phyloP scores from a whole-genome alignment of 2,113 vertebrate species.

The Oxyura jamaicensis region DNA sequence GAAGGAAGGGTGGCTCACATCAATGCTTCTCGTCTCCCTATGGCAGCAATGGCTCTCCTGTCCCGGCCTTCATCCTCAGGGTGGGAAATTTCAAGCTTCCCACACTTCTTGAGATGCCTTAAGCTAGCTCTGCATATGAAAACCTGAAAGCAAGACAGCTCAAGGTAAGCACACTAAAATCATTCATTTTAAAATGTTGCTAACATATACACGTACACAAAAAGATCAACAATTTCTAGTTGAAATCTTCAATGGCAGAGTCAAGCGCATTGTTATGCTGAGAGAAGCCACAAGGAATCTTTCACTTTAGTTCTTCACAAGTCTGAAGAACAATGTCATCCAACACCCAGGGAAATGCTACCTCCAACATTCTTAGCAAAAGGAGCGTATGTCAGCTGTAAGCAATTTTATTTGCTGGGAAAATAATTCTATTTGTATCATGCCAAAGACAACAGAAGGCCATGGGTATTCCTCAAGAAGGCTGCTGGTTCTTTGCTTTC shows the following conservation, averaged over 20 bases:
- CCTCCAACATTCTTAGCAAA: background rate
- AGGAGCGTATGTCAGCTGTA: background rate
- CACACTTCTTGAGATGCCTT: background rate
- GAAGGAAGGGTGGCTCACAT: background rate
- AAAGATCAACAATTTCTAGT: background rate
- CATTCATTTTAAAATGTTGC: background rate
- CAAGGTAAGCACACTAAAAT: background rate
- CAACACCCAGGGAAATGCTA: background rate
- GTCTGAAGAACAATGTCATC: background rate
- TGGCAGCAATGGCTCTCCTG: background rate
- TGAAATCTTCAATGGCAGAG: background rate
- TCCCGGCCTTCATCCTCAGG: background rate
- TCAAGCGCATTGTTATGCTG: background rate
- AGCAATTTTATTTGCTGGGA: background rate
- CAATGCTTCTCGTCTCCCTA: background rate
- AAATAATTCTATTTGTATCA: background rate
- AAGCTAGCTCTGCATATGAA: background rate
- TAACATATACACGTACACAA: background rate
- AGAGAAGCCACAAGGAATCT: background rate
- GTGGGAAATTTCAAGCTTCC: background rate
- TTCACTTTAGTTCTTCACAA: background rate
- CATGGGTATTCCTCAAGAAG: background rate
- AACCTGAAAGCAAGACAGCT: background rate
- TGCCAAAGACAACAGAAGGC: background rate
- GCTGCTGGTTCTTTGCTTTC: background rate